Percentiles rank a stretch among this genome's conserved stretches.
Conservation (phyloP, 2,888 invertebrate species). For the Crematogaster levior region DNA sequence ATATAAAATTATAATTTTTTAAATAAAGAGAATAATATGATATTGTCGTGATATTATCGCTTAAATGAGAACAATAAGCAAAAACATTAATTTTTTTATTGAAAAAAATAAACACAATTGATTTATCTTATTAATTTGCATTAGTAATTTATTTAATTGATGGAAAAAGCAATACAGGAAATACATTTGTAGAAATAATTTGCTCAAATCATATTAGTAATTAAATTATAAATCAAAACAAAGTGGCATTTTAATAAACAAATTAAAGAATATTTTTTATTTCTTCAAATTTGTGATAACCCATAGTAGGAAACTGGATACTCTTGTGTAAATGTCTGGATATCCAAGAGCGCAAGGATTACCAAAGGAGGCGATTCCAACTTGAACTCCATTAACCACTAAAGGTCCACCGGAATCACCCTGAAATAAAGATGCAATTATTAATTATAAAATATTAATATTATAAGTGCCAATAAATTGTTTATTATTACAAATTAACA, state of each 20-base stretch:
- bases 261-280: background rate
- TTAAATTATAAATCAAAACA: background rate
- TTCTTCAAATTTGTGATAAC: conserved; percentile 56
- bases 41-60: no score
- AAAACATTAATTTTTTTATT: no score
- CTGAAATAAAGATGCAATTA: conserved; percentile 48
- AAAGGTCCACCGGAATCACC: conserved; percentile 73
- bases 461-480: background rate
- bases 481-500: background rate
- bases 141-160: background rate
- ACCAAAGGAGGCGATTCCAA: conserved; percentile 77
- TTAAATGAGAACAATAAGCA: no score
- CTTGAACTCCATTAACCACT: conserved; percentile 49
- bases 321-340: conserved; percentile 75
- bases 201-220: background rate
- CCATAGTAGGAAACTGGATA: conserved; percentile 66
- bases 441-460: background rate
- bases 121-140: background rate
- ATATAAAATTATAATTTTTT: no score
- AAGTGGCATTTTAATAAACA: background rate
- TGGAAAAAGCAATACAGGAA: background rate
- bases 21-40: background rate
- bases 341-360: conserved; percentile 69
- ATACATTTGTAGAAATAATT: background rate
- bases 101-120: background rate